Percentiles rank a stretch among this genome's conserved stretches.
Conservation (phyloP, 2,888 invertebrate genomes). For the Lumbricus terrestris region DNA sequence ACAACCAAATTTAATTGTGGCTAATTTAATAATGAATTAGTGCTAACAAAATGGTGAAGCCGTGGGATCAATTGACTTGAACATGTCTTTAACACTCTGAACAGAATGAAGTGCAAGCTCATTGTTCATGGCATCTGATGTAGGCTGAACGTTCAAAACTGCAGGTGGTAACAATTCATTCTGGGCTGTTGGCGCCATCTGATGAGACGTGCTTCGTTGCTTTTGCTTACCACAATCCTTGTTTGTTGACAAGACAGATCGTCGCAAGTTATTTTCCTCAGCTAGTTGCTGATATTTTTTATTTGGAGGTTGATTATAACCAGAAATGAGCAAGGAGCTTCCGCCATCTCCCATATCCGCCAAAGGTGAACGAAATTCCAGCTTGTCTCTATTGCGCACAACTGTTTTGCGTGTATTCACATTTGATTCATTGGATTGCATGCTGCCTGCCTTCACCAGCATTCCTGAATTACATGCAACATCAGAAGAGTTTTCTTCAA, state of each 20-base stretch:
- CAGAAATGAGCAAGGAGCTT: constrained; percentile 30
- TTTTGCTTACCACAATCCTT: neutral
- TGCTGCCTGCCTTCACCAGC: neutral
- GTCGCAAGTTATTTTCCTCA: constrained; percentile 6
- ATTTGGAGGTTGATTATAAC: constrained; percentile 48
- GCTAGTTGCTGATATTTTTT: constrained; percentile 22
- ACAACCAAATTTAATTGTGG: neutral
- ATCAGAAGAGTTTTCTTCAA: neutral
- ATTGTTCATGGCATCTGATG: neutral
- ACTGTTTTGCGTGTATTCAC: neutral
- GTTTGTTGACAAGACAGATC: neutral
- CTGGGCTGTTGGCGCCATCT: neutral
- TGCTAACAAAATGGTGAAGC: constrained; percentile 59
- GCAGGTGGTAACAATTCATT: neutral
- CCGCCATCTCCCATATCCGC: constrained; percentile 43
- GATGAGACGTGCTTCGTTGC: neutral
- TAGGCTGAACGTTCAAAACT: neutral
- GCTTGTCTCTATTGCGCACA: constrained; percentile 28
- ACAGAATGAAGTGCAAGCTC: constrained; percentile 13
- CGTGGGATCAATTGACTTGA: constrained; percentile 60
- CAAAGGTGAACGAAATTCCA: constrained; percentile 56
- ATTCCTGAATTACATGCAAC: neutral
- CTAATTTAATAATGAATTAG: neutral
- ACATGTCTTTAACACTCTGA: constrained; percentile 52
- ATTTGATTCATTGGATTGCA: neutral